A percentile compares a stretch with the other conserved stretches of the same genome.
Evolutionary conservation across 2,888 invertebrate species (phyloP).

Genomic region (Spisula subtruncata): DNA sequence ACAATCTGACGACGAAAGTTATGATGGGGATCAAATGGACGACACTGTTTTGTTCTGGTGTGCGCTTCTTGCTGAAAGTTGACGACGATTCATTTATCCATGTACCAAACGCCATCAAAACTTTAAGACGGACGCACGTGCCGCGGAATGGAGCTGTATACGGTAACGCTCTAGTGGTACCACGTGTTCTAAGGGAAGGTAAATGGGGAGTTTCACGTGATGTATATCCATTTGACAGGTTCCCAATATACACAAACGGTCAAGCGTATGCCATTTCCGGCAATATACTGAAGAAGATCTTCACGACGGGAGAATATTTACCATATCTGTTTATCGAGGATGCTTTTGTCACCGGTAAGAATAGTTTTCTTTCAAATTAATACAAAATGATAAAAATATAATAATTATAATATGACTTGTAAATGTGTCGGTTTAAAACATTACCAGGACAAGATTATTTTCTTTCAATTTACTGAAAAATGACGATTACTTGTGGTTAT

Average conservation of each 20-base stretch:
- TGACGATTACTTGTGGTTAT: too few species aligned
- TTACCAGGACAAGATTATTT: too few species aligned
- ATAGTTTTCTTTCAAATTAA: not conserved
- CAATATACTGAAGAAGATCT: not conserved
- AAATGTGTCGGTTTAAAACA: too few species aligned
- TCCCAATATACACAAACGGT: not conserved
- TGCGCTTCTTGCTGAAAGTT: conserved; percentile 1
- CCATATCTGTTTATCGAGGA: conserved; percentile 6
- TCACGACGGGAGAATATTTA: not conserved
- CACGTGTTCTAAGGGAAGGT: not conserved
- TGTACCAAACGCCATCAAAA: not conserved
- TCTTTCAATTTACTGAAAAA: too few species aligned
- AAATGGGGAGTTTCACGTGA: conserved; percentile 1
- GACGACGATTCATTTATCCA: conserved; percentile 21
- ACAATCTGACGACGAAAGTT: not conserved
- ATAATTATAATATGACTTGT: too few species aligned
- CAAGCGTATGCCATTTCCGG: not conserved
- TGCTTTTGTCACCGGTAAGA: conserved; percentile 21
- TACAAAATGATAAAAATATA: too few species aligned
- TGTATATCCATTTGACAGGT: not conserved
- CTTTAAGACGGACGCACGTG: not conserved
- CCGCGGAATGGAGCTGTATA: not conserved
- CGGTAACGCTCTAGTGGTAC: not conserved
- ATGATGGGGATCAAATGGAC: not conserved
- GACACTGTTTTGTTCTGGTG: not conserved